Conservation (phyloP, 2,888 invertebrate genomes). For the Augiades crinisus region DNA sequence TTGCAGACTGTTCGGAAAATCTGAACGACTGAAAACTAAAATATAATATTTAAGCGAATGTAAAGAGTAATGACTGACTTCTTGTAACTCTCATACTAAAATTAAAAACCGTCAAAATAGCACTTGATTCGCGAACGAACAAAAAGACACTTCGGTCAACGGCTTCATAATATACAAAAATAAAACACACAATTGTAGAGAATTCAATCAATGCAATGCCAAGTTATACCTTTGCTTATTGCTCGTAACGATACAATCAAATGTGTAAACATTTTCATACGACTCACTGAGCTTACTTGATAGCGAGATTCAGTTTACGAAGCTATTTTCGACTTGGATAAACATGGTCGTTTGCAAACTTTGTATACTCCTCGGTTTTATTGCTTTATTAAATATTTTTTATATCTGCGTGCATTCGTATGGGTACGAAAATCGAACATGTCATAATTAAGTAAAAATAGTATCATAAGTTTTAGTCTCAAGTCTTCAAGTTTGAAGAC, state of each 20-base stretch:
- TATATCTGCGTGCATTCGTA: background rate
- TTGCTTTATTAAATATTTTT: background rate
- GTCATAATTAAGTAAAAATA: no score
- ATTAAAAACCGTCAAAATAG: background rate
- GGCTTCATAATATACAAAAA: no score
- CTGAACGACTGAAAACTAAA: no score
- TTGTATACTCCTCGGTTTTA: background rate
- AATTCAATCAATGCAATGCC: slow-evolving; percentile 17
- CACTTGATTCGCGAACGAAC: no score
- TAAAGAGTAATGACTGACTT: background rate
- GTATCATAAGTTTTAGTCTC: no score
- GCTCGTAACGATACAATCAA: slow-evolving; percentile 18
- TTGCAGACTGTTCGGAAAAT: slow-evolving; percentile 44
- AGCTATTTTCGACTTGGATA: slow-evolving; percentile 13
- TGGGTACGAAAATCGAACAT: no score
- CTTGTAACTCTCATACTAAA: background rate
- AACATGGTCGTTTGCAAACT: slow-evolving; percentile 1
- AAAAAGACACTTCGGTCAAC: no score
- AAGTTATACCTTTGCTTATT: slow-evolving; percentile 3
- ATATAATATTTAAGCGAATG: slow-evolving; percentile 38
- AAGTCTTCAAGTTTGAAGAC: no score
- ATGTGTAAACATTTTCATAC: slow-evolving; percentile 25
- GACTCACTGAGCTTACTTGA: slow-evolving; percentile 20
- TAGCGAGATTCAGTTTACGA: slow-evolving; percentile 12
- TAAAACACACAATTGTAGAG: background rate